Evolutionary conservation across 2,888 invertebrate genomes (phyloP), one percentile per base, ranked within the genome.

Genomic region (Lissocephala sabroskyi): DNA sequence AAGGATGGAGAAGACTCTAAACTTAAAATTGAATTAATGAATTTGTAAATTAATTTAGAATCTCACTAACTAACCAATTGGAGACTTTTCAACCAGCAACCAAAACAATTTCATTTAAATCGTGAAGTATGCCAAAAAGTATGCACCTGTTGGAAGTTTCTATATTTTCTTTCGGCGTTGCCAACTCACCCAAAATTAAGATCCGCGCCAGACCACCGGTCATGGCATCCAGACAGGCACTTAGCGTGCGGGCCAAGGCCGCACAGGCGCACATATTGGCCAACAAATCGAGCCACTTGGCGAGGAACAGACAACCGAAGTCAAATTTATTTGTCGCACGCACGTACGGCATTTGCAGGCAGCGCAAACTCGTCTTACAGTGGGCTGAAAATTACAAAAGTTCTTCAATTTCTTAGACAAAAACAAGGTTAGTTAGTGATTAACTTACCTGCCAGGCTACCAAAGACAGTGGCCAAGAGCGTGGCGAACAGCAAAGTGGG

Each of bases 141-240:
- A n/a, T n/a, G n/a, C n/a, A n/a, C n/a, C n/a, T n/a, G n/a, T n/a
- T n/a, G n/a, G n/a, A n/a, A n/a, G n/a, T n/a, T n/a, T n/a, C n/a
- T n/a, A n/a, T n/a, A n/a, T n/a, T n/a, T n/a, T n/a, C n/a, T n/a
- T n/a, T n/a, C n/a, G n/a, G n/a, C n/a, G n/a, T n/a, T n/a, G n/a
- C n/a, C n/a, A n/a, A n/a, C 67, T 46, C 47, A 80, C 87, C 87
- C 59, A 88, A 82, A 53, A 88, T 83, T 65, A 87, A 85, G 51
- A 87, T 86, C 53, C 87, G 83, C 33, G 87, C 85, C 65, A 86
- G 76, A 11, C 87, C 87, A 36, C 86, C 86, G 45, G 86, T 87
- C 82, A 88, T 86, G 57, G 87, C 87, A 76, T 88, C 88, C 55
- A 88, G 82, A 26, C 87, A 87, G 39, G 87, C 86, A 58, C 87